Conservation (phyloP, 2,113 vertebrate species). For the Macquaria ambigua region DNA sequence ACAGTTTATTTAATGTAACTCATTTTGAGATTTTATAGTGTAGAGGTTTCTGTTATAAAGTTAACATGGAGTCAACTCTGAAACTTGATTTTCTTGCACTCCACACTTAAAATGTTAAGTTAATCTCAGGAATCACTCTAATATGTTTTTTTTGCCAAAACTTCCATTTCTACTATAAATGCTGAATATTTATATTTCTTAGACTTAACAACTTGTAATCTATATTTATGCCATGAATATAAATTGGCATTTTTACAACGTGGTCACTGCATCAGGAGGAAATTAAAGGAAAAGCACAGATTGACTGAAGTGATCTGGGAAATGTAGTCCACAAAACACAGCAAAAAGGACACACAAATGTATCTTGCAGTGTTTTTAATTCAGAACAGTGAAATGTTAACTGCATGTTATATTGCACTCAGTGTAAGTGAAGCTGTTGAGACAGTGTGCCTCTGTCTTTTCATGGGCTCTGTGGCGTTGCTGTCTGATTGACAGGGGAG, state of each 20-base stretch:
- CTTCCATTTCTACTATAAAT: neutral
- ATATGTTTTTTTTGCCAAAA: neutral
- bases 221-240: neutral
- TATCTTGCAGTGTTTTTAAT: neutral
- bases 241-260: neutral
- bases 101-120: neutral
- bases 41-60: neutral
- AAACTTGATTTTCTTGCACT: neutral
- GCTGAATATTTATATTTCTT: neutral
- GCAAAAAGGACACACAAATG: neutral
- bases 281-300: neutral
- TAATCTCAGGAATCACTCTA: no score
- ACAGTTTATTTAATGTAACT: conserved; percentile 19
- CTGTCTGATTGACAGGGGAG: conserved; percentile 50
- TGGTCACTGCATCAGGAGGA: neutral
- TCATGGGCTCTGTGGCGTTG: conserved; percentile 17
- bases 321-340: neutral
- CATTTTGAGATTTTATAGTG: conserved; percentile 1
- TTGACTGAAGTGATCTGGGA: neutral
- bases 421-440: neutral
- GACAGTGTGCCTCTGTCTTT: neutral
- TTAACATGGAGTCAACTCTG: neutral
- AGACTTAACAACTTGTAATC: neutral
- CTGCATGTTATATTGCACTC: neutral
- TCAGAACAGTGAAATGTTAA: neutral